Conservation (phyloP, 30 jellyfish, hydroid and myxozoan species). For the Mastigias papua region DNA sequence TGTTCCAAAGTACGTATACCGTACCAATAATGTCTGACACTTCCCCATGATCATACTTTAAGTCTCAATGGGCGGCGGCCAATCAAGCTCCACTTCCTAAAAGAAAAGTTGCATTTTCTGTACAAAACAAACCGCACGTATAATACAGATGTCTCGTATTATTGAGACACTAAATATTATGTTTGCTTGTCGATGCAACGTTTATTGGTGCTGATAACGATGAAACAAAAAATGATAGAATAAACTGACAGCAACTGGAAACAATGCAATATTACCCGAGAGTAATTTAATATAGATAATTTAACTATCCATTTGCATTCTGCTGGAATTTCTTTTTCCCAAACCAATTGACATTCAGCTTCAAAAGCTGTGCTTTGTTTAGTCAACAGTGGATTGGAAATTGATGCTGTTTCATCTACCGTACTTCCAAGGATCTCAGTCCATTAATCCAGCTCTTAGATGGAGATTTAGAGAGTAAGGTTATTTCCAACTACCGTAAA, state of each 20-base stretch:
- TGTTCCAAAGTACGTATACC: too few species aligned
- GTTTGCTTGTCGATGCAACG: background rate
- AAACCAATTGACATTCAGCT: slow-evolving; percentile 14
- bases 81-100: slow-evolving; percentile 45
- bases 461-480: background rate
- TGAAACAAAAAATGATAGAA: background rate
- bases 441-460: slow-evolving; percentile 1
- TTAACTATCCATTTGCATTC: background rate
- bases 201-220: background rate
- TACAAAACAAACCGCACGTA: background rate
- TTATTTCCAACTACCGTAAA: slow-evolving; percentile 1
- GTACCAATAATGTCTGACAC: too few species aligned
- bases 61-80: slow-evolving; percentile 35
- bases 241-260: background rate
- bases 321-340: slow-evolving; percentile 10
- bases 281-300: background rate
- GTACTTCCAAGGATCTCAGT: slow-evolving; percentile 14
- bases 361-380: background rate
- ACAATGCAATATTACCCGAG: background rate
- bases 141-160: background rate
- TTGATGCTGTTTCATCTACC: slow-evolving; percentile 8
- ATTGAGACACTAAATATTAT: background rate
- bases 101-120: background rate
- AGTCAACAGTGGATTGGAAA: slow-evolving; percentile 14
- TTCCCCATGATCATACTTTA: background rate